These are phyloP conservation scores for Steromphala cineraria DNA, from an alignment of 2,888 invertebrate genomes.

Conservation along the genomic window DNA sequence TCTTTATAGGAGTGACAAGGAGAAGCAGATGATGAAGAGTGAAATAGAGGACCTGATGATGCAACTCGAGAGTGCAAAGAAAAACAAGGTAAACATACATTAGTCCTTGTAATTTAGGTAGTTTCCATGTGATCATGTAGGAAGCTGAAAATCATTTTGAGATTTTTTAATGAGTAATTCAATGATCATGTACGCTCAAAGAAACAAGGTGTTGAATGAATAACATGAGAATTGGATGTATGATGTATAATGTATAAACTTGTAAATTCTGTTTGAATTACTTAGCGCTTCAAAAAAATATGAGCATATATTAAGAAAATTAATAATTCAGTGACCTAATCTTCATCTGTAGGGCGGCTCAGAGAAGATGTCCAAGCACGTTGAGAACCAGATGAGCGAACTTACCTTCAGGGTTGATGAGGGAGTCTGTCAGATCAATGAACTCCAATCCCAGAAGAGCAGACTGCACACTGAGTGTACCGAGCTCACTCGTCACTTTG, in stretches of 20 bases:
- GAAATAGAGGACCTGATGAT: constrained; percentile 98
- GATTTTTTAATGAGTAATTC: too few relatives aligned
- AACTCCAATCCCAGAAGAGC: constrained; percentile 89
- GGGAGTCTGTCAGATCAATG: constrained; percentile 95
- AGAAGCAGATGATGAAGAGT: constrained; percentile 96
- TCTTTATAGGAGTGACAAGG: constrained; percentile 89
- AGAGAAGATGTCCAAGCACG: constrained; percentile 98
- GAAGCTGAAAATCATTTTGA: too few relatives aligned
- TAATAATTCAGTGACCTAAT: too few relatives aligned
- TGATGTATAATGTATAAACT: background rate
- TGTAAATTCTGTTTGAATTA: too few relatives aligned
- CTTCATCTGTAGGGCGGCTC: constrained; percentile 86
- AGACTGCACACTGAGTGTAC: constrained; percentile 97
- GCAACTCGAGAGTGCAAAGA: constrained; percentile 96
- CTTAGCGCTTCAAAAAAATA: too few relatives aligned
- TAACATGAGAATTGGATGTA: too few relatives aligned
- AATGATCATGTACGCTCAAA: too few relatives aligned
- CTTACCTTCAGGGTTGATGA: constrained; percentile 97
- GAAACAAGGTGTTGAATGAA: too few relatives aligned
- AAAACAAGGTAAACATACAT: constrained; percentile 88
- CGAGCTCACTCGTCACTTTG: constrained; percentile 95
- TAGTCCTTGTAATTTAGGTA: too few relatives aligned
- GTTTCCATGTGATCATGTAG: too few relatives aligned
- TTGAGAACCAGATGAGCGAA: constrained; percentile 96
- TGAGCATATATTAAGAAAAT: too few relatives aligned